Percentiles rank a stretch among this genome's conserved stretches.
Conservation (phyloP, 2,797 vertebrate species). For the Echiichthys vipera region DNA sequence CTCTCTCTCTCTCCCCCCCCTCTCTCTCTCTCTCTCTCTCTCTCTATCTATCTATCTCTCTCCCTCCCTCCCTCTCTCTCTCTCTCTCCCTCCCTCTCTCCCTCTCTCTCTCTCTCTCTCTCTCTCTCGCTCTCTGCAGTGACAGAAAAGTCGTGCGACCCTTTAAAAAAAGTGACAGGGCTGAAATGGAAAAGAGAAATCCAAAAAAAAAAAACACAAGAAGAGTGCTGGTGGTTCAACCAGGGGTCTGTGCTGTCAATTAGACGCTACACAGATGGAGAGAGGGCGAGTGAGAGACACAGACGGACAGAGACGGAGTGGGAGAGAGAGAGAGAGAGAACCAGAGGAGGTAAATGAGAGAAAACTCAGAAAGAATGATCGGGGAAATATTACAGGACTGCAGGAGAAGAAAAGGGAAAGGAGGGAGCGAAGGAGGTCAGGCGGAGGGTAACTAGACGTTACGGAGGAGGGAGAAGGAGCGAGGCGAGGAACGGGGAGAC, state of each 20-base stretch:
- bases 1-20: background rate
- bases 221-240: slow-evolving; percentile 71
- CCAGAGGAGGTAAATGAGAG: slow-evolving; percentile 46
- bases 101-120: background rate
- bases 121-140: slow-evolving; percentile 11
- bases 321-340: slow-evolving; percentile 31
- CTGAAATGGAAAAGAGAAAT: slow-evolving; percentile 53
- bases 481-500: slow-evolving; percentile 52
- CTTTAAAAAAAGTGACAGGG: slow-evolving; percentile 45
- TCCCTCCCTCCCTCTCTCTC: background rate
- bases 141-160: slow-evolving; percentile 52
- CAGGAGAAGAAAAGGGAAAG: slow-evolving; percentile 44
- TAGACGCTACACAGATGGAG: slow-evolving; percentile 76
- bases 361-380: slow-evolving; percentile 71
- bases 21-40: background rate
- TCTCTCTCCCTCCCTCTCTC: background rate
- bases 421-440: slow-evolving; percentile 69
- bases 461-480: slow-evolving; percentile 70
- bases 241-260: slow-evolving; percentile 80
- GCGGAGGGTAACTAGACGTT: slow-evolving; percentile 78
- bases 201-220: slow-evolving; percentile 1
- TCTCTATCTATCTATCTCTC: background rate
- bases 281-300: slow-evolving; percentile 52
- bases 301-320: slow-evolving; percentile 33
- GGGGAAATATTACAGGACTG: slow-evolving; percentile 72